Evolutionary conservation across 1,140 invertebrate species (phyloP).

Genomic region (Drosophila bocqueti): DNA sequence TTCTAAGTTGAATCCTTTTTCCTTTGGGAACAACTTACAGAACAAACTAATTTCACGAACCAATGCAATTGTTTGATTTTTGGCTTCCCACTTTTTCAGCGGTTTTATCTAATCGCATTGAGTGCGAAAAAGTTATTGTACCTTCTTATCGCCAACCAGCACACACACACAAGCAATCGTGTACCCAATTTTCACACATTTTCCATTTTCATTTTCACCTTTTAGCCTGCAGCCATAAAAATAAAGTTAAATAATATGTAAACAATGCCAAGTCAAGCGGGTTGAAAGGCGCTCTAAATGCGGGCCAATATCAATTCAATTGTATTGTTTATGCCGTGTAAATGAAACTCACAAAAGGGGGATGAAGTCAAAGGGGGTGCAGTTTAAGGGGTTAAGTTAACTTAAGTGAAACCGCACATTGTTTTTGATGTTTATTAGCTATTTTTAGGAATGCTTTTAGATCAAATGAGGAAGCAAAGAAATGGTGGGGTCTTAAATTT

Average conservation of each 20-base stretch:
- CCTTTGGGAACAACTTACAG: slow-evolving; percentile 9
- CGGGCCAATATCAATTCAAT: slow-evolving; percentile 76
- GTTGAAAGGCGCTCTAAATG: slow-evolving; percentile 46
- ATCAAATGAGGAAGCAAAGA: background rate
- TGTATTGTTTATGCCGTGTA: slow-evolving; percentile 51
- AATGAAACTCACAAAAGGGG: slow-evolving; percentile 3
- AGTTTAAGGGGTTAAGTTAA: slow-evolving; percentile 13
- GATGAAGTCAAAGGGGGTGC: slow-evolving; percentile 1
- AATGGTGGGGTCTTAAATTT: background rate
- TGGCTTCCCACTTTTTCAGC: slow-evolving; percentile 20
- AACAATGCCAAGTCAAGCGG: slow-evolving; percentile 61
- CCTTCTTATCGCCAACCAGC: slow-evolving; percentile 64
- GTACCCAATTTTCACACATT: slow-evolving; percentile 43
- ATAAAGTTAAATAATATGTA: slow-evolving; percentile 77
- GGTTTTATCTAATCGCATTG: slow-evolving; percentile 67
- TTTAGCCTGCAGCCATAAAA: slow-evolving; percentile 54
- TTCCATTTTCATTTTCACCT: slow-evolving; percentile 49
- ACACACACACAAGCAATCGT: slow-evolving; percentile 16
- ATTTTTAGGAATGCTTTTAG: slow-evolving; percentile 3
- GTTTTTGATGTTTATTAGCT: slow-evolving; percentile 16
- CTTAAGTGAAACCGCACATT: slow-evolving; percentile 20
- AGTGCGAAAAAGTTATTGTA: slow-evolving; percentile 46
- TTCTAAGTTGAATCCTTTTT: slow-evolving; percentile 4
- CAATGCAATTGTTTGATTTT: slow-evolving; percentile 64
- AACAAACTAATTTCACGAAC: slow-evolving; percentile 26